A percentile compares a stretch with the other conserved stretches of the same genome.
Evolutionary conservation across 2,797 vertebrate species (phyloP).

Genomic region (Anguilla anguilla): DNA sequence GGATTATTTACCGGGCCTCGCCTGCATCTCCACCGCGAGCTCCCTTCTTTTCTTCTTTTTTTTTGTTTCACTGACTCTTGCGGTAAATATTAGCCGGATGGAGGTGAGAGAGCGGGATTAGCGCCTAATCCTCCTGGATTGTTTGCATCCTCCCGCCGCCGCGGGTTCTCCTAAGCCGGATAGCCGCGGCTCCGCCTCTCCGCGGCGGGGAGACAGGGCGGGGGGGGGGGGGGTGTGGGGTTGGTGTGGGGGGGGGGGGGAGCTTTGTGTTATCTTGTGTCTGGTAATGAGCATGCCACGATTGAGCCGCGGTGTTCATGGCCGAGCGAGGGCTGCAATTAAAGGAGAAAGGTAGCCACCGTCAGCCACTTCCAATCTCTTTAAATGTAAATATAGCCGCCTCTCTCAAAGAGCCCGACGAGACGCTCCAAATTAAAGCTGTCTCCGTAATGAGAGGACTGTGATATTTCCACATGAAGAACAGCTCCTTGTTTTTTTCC

Average conservation of each 20-base stretch:
- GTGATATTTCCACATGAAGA: constrained; percentile 68
- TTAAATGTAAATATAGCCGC: constrained; percentile 78
- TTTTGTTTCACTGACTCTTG: constrained; percentile 33
- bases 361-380: constrained; percentile 75
- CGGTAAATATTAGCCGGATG: constrained; percentile 72
- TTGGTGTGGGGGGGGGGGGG: neutral
- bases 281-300: constrained; percentile 74
- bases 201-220: neutral
- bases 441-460: constrained; percentile 77
- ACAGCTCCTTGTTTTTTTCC: constrained; percentile 59
- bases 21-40: constrained; percentile 60
- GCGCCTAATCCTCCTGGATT: constrained; percentile 74
- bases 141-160: constrained; percentile 72
- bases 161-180: constrained; percentile 56
- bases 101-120: constrained; percentile 77
- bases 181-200: constrained; percentile 62
- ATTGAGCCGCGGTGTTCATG: constrained; percentile 75
- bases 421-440: constrained; percentile 74
- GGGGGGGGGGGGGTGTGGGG: neutral
- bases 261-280: constrained; percentile 44
- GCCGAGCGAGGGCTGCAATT: constrained; percentile 79
- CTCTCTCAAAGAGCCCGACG: constrained; percentile 69
- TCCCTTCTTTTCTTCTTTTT: neutral
- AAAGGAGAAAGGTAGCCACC: constrained; percentile 71
- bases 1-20: constrained; percentile 22